Conservation (phyloP, 2,113 vertebrate genomes). For the Urocynchramus pylzowi region DNA sequence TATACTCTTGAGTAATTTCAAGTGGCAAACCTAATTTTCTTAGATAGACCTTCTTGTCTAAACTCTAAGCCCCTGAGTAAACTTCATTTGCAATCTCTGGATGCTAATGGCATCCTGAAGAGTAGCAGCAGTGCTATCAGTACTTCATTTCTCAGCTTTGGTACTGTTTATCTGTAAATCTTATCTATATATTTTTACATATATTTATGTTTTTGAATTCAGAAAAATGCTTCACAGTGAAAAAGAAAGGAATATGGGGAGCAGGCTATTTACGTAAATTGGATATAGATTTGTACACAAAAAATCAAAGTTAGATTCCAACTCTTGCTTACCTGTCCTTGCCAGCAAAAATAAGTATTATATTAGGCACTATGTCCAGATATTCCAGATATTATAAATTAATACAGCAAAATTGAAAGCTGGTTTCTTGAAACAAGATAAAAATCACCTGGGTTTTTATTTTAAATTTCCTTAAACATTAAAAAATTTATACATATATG, state of each 20-base stretch:
- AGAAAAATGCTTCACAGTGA: neutral
- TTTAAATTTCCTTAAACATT: neutral
- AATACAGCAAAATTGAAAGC: neutral
- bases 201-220: neutral
- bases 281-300: neutral
- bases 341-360: neutral
- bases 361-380: neutral
- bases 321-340: neutral
- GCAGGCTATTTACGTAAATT: neutral
- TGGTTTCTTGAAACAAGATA: neutral
- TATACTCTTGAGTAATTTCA: neutral
- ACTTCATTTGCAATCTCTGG: neutral
- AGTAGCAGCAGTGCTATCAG: neutral
- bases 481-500: neutral
- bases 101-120: neutral
- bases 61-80: neutral
- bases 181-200: neutral
- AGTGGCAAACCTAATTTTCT: neutral
- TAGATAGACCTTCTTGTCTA: neutral
- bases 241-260: neutral
- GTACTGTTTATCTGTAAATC: neutral
- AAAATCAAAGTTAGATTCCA: neutral
- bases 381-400: neutral
- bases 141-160: neutral
- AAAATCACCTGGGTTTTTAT: neutral